Conservation (phyloP, 2,797 vertebrate genomes). For the Cryptoblepharus egeriae region DNA sequence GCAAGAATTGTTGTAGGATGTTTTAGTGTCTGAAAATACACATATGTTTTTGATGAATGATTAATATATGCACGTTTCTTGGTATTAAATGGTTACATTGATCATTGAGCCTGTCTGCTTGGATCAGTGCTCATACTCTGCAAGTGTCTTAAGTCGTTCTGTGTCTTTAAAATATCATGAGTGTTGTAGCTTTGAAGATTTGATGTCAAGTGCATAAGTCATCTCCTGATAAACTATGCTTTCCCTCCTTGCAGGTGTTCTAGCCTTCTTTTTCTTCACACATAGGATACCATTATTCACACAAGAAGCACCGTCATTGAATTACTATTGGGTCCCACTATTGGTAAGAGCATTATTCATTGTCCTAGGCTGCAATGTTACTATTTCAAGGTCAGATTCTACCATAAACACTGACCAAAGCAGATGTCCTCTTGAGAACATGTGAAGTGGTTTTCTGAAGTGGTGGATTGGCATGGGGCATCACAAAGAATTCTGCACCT, state of each 20-base stretch:
- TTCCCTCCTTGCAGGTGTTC: conserved; percentile 81
- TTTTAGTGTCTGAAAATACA: neutral
- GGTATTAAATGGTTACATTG: neutral
- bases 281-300: conserved; percentile 84
- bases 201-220: neutral
- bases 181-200: neutral
- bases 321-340: conserved; percentile 95
- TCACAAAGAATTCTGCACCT: no score
- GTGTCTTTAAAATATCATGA: neutral
- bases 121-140: neutral
- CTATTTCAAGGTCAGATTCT: no score
- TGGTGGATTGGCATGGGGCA: no score
- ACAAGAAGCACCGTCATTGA: conserved; percentile 85
- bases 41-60: no score
- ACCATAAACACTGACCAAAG: neutral
- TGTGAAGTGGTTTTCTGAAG: neutral
- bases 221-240: conserved; percentile 3
- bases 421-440: no score
- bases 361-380: neutral
- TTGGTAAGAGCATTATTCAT: conserved; percentile 82
- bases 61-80: neutral
- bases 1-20: neutral
- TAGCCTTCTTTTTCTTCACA: conserved; percentile 95
- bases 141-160: neutral
- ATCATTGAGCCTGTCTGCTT: neutral